phyloP scores from a whole-genome alignment of 2,888 invertebrate genomes.

The Lithophane semibrunnea region DNA sequence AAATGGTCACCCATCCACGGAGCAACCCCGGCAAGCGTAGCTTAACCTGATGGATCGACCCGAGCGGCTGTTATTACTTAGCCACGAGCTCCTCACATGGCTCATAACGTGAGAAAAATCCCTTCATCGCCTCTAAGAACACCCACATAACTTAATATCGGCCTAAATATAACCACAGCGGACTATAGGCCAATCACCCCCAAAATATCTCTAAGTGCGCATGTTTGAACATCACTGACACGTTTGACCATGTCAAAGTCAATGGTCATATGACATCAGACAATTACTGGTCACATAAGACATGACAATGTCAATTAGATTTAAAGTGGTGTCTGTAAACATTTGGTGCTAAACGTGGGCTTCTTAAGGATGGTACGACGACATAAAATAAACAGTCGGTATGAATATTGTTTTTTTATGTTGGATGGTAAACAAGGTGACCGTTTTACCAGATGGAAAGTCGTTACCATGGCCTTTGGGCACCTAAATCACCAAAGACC shows the following conservation, averaged over 20 bases:
- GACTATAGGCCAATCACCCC: conserved; percentile 35
- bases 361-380: neutral
- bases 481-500: neutral
- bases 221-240: conserved; percentile 42
- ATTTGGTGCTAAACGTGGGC: conserved; percentile 11
- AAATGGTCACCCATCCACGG: no score
- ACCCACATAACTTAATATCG: conserved; percentile 25
- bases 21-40: no score
- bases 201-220: conserved; percentile 7
- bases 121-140: conserved; percentile 1
- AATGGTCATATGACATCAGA: conserved; percentile 49
- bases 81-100: no score
- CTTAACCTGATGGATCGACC: no score
- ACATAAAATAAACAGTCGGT: neutral
- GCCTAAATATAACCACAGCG: conserved; percentile 19
- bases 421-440: neutral
- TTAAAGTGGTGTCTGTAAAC: conserved; percentile 9
- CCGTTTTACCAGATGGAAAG: neutral
- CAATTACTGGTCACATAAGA: conserved; percentile 37
- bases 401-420: neutral
- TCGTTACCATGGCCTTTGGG: neutral
- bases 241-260: conserved; percentile 54
- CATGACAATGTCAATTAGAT: conserved; percentile 50
- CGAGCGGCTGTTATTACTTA: no score
- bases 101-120: neutral